A percentile compares a stretch with the other conserved stretches of the same genome.
Evolutionary conservation across 23 tunicate species (phyloP).

Genomic region (Phallusia fumigata): DNA sequence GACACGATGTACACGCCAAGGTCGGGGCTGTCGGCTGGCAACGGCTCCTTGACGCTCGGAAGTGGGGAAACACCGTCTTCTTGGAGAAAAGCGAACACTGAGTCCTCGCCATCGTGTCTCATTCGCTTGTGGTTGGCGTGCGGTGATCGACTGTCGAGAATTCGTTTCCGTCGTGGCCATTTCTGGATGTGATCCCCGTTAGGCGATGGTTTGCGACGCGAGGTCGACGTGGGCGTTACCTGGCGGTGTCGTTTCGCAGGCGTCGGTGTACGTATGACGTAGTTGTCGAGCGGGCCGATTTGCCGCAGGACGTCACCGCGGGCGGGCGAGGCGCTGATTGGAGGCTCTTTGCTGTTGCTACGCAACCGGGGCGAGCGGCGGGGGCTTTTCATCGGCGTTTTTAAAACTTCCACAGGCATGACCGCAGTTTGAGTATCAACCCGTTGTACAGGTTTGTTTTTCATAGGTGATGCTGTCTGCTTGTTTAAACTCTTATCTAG

Average conservation of each 20-base stretch:
- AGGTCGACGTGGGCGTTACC: neutral
- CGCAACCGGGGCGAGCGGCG: slow-evolving; percentile 11
- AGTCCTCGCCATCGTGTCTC: neutral
- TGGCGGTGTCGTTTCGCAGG: slow-evolving; percentile 1
- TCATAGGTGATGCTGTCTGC: neutral
- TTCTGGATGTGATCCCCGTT: slow-evolving; percentile 61
- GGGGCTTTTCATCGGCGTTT: slow-evolving; percentile 2
- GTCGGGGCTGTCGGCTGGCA: slow-evolving; percentile 21
- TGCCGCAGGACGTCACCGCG: neutral
- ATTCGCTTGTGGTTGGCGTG: neutral
- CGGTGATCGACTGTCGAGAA: slow-evolving; percentile 26
- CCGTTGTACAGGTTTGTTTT: neutral
- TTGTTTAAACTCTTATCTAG: neutral
- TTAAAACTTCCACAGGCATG: neutral
- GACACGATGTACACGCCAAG: slow-evolving; percentile 30
- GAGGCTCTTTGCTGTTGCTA: neutral
- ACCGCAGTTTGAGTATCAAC: neutral
- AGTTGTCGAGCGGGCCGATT: slow-evolving; percentile 50
- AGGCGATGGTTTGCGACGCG: slow-evolving; percentile 44
- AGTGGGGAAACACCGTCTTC: neutral
- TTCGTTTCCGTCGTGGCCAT: slow-evolving; percentile 69
- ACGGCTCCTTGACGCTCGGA: neutral
- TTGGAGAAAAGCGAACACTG: neutral
- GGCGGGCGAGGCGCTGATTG: neutral
- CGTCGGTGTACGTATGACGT: slow-evolving; percentile 57